phyloP scores from a whole-genome alignment of 1,140 invertebrate genomes.

The Heliconius congener region DNA sequence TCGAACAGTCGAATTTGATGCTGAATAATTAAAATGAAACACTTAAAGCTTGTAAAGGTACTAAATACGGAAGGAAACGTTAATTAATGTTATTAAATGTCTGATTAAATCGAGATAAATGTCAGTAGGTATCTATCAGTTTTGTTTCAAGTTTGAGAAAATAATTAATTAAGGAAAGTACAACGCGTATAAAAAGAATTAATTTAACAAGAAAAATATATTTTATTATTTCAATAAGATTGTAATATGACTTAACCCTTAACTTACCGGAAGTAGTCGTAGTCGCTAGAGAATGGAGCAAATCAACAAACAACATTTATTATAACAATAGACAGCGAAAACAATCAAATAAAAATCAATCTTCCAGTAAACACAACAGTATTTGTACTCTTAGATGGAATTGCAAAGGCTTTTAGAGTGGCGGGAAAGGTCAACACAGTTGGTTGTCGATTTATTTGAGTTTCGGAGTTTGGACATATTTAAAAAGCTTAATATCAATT shows the following conservation, averaged over 20 bases:
- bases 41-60: neutral
- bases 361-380: conserved; percentile 31
- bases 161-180: too few species aligned
- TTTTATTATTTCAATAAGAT: neutral
- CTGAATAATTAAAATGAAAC: conserved; percentile 1
- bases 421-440: conserved; percentile 26
- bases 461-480: neutral
- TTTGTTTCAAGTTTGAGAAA: neutral
- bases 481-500: conserved; percentile 7
- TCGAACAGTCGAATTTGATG: neutral
- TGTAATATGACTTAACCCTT: conserved; percentile 6
- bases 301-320: conserved; percentile 18
- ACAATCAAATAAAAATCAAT: conserved; percentile 37
- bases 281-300: neutral
- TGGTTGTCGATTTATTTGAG: conserved; percentile 31
- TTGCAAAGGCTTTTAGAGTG: conserved; percentile 26
- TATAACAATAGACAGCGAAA: conserved; percentile 29
- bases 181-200: too few species aligned
- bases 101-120: conserved; percentile 7
- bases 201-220: too few species aligned
- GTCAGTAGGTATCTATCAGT: neutral
- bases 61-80: neutral
- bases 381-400: conserved; percentile 27
- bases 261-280: neutral
- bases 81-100: conserved; percentile 1